Evolutionary conservation across 2,113 vertebrate genomes (phyloP), one percentile per base, ranked within the genome.

Genomic region (Catharus minimus): DNA sequence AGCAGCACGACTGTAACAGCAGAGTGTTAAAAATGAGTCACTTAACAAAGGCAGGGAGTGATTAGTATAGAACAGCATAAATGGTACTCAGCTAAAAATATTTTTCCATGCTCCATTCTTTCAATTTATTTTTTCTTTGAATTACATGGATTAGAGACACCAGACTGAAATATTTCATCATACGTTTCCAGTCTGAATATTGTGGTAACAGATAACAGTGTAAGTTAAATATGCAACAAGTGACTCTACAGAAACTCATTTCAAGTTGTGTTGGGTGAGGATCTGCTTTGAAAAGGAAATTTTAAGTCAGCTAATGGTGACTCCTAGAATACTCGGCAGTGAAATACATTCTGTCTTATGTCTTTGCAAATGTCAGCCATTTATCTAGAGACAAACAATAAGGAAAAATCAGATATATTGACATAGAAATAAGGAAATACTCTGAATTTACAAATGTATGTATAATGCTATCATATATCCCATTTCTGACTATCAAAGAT

Each of bases 21-120:
- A 67, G 14, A 36, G 49, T 82, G 67, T 91, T 91, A 92, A 93
- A 92, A 91, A 86, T 84, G 27, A 95, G 52, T 96, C 86, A 90
- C 21, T 86, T 87, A 93, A 82, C 57, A 61, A 92, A 93, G 69
- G 36, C 62, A 92, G 26, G 36, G 52, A 93, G 39, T 47, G 38
- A 77, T 93, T 88, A 82, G 53, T 19, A 84, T 10, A 77, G 73
- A 76, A 77, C 27, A 93, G 58, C 89, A 88, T 74, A 92, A 91
- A 86, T 61, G 39, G 41, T 74, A 79, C 9, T 11, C 32, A 83
- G 55, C 17, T 79, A 91, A 90, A 96, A 92, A 83, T 69, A 71
- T 43, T 74, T 93, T 90, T 72, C 18, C 58, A 28, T 76, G 13
- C 11, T 73, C 76, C n/a, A 32, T 83, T 65, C 12, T 55, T 83